phyloP scores from a whole-genome alignment of 2,113 vertebrate species.

The Holacanthus passer region DNA sequence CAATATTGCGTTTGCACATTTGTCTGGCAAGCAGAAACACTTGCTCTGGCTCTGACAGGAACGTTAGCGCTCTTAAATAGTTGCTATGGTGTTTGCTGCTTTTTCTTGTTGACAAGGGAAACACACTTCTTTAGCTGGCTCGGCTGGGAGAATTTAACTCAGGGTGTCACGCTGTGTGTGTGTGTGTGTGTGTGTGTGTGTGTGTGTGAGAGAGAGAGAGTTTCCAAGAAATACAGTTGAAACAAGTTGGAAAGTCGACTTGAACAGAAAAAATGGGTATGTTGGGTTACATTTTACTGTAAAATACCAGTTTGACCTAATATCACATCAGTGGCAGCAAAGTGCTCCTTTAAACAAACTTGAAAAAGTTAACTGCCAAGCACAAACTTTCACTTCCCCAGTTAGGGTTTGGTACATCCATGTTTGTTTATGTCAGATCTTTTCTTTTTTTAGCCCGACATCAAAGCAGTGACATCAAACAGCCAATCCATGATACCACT shows the following conservation, averaged over 20 bases:
- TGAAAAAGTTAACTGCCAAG: slow-evolving; percentile 17
- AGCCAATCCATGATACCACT: slow-evolving; percentile 27
- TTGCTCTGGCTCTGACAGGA: slow-evolving; percentile 19
- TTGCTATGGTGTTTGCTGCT: slow-evolving; percentile 24
- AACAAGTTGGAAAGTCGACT: background rate
- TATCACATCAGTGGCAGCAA: slow-evolving; percentile 4
- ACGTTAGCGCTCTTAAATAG: slow-evolving; percentile 34
- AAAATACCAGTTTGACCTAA: slow-evolving; percentile 28
- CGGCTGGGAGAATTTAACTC: slow-evolving; percentile 32
- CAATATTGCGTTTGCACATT: slow-evolving; percentile 28
- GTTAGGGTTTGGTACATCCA: slow-evolving; percentile 16
- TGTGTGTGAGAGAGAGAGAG: background rate
- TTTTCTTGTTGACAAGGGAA: slow-evolving; percentile 54
- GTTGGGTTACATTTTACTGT: too few species aligned
- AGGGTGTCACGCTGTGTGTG: slow-evolving; percentile 1
- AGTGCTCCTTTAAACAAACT: slow-evolving; percentile 31
- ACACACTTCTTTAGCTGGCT: slow-evolving; percentile 8
- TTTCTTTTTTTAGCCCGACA: slow-evolving; percentile 42
- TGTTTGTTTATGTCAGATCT: slow-evolving; percentile 49
- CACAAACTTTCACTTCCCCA: slow-evolving; percentile 30
- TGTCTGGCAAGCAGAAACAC: slow-evolving; percentile 39
- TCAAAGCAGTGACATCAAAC: slow-evolving; percentile 74
- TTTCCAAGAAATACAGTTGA: background rate
- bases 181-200: background rate
- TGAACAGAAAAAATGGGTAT: too few species aligned